Base-by-base conservation (phyloP, 2,888 invertebrate genomes). In the Stenolophus ochropezus region DNA sequence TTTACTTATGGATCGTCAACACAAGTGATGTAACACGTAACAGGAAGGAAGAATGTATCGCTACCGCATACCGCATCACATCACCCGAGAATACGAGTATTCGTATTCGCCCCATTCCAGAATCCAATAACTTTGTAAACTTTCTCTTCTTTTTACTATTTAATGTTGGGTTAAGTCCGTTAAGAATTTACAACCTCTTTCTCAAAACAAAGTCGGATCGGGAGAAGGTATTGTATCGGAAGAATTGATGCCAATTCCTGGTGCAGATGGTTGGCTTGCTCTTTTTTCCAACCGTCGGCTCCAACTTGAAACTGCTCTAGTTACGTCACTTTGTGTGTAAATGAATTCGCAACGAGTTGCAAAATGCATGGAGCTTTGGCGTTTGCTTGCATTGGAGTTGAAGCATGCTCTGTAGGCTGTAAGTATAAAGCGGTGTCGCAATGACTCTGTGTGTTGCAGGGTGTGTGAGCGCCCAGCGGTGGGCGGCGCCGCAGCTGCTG, bases 401-500 rank as follows among this genome's bases (percentile, higher is more conserved):
- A n/a, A n/a, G n/a, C n/a, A n/a, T n/a, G n/a, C n/a, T n/a, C n/a
- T n/a, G n/a, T n/a, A n/a, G n/a, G n/a, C n/a, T n/a, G n/a, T n/a
- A n/a, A n/a, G n/a, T n/a, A n/a, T n/a, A n/a, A 49, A 49, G n/a
- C n/a, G 49, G 18, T 14, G 53, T 53, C n/a, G 4, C 33, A 33
- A 8, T 33, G 8, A 5, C 33, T 33, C 14, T n/a, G 49, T 56
- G 11, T 56, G 56, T 89, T 89, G 83, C 88, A 89, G 89, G 88
- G 85, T 88, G 88, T 85, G 86, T 87, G 85, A 88, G 88, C 86
- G 87, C 88, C 85, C 86, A 86, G 84, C 87, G 87, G 85, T 88
- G 88, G 88, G 86, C 87, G 83, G 85, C 87, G 82, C 87, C 87
- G 78, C 89, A 89, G 85, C 86, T 89, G 84, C 87, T 87, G 84